Percentiles rank a stretch among this genome's conserved stretches.
Conservation (phyloP, 2,888 invertebrate genomes). For the Idaea biselata region DNA sequence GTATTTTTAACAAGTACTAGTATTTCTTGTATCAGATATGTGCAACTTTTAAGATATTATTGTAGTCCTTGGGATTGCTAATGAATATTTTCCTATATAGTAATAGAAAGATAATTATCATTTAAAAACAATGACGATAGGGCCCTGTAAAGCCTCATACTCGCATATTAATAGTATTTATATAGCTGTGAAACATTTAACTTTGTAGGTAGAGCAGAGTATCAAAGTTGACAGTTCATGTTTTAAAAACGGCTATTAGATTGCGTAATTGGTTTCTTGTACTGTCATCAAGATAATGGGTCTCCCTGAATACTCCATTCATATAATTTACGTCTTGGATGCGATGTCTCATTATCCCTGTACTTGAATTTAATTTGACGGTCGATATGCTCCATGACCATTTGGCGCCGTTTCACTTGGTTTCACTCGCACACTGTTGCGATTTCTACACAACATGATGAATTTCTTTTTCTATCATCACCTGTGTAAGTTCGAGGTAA, state of each 20-base stretch:
- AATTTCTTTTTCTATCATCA: constrained; percentile 54
- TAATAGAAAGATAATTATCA: no score
- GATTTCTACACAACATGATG: constrained; percentile 58
- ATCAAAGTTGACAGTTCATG: not conserved
- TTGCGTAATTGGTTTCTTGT: not conserved
- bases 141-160: not conserved
- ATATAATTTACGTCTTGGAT: constrained; percentile 13
- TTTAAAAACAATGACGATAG: no score
- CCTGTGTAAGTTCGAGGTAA: constrained; percentile 32
- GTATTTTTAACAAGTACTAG: not conserved
- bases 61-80: not conserved
- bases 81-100: no score
- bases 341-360: constrained; percentile 48
- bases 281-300: not conserved
- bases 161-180: not conserved
- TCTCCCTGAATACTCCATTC: not conserved
- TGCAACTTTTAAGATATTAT: not conserved
- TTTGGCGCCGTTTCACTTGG: constrained; percentile 68
- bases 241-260: not conserved
- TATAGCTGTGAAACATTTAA: not conserved
- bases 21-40: not conserved
- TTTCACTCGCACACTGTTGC: constrained; percentile 58
- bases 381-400: constrained; percentile 69
- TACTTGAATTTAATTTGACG: constrained; percentile 70
- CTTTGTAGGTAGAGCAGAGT: not conserved